Percentiles rank a stretch among this genome's conserved stretches.
Evolutionary conservation across 2,113 vertebrate species (phyloP).

Genomic region (Pelecanus crispus): DNA sequence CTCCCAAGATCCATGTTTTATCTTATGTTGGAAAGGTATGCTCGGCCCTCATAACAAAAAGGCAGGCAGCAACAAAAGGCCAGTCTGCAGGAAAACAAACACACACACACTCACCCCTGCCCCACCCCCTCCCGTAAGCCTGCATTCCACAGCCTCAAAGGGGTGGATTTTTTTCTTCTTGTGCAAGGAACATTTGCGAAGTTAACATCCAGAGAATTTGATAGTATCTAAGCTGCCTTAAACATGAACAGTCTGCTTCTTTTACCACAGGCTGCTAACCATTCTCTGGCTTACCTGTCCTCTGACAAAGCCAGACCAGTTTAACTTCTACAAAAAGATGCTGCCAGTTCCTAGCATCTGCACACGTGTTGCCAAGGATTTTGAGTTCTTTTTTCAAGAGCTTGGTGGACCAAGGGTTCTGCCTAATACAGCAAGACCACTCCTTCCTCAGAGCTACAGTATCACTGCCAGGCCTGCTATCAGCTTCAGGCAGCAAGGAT

Average conservation of each 20-base stretch:
- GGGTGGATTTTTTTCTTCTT: background rate
- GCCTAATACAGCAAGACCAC: background rate
- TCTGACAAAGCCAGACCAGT: background rate
- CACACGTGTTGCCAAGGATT: background rate
- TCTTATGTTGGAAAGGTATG: background rate
- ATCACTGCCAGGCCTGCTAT: background rate
- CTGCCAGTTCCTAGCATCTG: background rate
- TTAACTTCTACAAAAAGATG: background rate
- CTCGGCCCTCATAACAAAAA: background rate
- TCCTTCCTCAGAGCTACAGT: background rate
- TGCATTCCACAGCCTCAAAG: background rate
- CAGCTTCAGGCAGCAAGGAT: background rate
- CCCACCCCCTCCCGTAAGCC: background rate
- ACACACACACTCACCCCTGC: background rate
- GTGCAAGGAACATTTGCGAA: background rate
- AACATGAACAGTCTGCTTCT: background rate
- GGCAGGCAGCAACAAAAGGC: background rate
- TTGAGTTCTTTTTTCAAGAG: background rate
- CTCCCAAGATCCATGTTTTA: background rate
- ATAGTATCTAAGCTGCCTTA: background rate
- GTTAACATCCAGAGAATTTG: background rate
- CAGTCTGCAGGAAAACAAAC: background rate
- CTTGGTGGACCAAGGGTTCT: background rate
- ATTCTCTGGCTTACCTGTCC: background rate
- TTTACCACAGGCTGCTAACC: background rate